Percentiles rank a stretch among this genome's conserved stretches.
These are phyloP conservation scores for Sebastes schlegelii DNA, from an alignment of 2,113 vertebrate genomes.

Conservation along the genomic window DNA sequence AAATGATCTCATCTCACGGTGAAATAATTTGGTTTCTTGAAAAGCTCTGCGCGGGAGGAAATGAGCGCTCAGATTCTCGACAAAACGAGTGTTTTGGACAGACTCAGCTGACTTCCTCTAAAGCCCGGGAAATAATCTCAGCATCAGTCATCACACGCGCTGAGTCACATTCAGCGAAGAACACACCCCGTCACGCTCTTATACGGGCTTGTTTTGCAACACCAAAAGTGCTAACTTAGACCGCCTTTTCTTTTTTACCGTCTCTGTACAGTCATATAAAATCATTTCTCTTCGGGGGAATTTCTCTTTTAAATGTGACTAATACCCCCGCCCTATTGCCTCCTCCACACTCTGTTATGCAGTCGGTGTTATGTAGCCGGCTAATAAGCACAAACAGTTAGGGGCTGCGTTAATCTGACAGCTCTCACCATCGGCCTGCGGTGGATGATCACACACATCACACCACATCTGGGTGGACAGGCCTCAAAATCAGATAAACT, in stretches of 20 bases:
- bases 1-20: slow-evolving; percentile 13
- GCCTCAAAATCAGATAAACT: slow-evolving; percentile 10
- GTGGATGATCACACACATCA: slow-evolving; percentile 80
- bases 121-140: slow-evolving; percentile 50
- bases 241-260: neutral
- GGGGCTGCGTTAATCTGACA: slow-evolving; percentile 69
- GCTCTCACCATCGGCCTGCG: slow-evolving; percentile 66
- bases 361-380: slow-evolving; percentile 64
- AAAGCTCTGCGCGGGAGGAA: neutral
- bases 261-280: neutral
- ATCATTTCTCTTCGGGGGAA: slow-evolving; percentile 22
- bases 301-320: slow-evolving; percentile 34
- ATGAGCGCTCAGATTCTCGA: slow-evolving; percentile 3
- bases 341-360: slow-evolving; percentile 63
- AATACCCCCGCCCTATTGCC: slow-evolving; percentile 19
- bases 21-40: neutral
- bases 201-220: neutral
- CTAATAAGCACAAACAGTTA: slow-evolving; percentile 56
- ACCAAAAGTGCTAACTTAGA: neutral
- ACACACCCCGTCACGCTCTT: neutral
- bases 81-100: slow-evolving; percentile 18
- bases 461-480: neutral
- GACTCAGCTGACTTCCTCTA: slow-evolving; percentile 16
- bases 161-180: slow-evolving; percentile 38
- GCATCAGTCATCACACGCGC: slow-evolving; percentile 8